Evolutionary conservation across 2,797 vertebrate species (phyloP).

Genomic region (Myoxocephalus aenaeus): DNA sequence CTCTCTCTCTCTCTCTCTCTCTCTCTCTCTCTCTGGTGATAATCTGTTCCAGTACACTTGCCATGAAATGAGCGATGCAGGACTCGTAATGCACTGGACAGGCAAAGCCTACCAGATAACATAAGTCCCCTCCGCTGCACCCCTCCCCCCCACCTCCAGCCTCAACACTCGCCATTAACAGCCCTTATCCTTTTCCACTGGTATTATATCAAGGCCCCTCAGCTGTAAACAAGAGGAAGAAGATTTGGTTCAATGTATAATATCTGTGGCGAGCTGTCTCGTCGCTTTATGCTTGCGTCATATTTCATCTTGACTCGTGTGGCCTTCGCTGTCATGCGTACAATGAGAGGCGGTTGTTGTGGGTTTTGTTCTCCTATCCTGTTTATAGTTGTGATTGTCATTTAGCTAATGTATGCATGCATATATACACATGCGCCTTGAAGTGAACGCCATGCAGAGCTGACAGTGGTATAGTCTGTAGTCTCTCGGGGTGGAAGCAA

Average conservation of each 20-base stretch:
- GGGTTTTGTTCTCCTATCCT: conserved; percentile 57
- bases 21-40: conserved; percentile 38
- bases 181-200: conserved; percentile 51
- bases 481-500: conserved; percentile 82
- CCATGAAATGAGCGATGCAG: conserved; percentile 81
- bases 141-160: conserved; percentile 7
- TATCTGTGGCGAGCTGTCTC: conserved; percentile 68
- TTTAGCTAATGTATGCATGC: conserved; percentile 77
- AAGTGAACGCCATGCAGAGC: conserved; percentile 57
- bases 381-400: conserved; percentile 73
- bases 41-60: conserved; percentile 83
- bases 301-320: conserved; percentile 67
- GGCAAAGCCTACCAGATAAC: conserved; percentile 81
- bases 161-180: conserved; percentile 37
- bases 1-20: conserved; percentile 46
- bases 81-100: conserved; percentile 79
- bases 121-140: conserved; percentile 56
- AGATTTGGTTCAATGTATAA: conserved; percentile 71
- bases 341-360: conserved; percentile 46
- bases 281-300: conserved; percentile 54
- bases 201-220: conserved; percentile 65
- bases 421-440: conserved; percentile 63
- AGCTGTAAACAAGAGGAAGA: conserved; percentile 72
- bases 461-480: conserved; percentile 75
- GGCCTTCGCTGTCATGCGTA: conserved; percentile 72